phyloP scores from a whole-genome alignment of 2,888 invertebrate species.

The Parasteatoda lunata region DNA sequence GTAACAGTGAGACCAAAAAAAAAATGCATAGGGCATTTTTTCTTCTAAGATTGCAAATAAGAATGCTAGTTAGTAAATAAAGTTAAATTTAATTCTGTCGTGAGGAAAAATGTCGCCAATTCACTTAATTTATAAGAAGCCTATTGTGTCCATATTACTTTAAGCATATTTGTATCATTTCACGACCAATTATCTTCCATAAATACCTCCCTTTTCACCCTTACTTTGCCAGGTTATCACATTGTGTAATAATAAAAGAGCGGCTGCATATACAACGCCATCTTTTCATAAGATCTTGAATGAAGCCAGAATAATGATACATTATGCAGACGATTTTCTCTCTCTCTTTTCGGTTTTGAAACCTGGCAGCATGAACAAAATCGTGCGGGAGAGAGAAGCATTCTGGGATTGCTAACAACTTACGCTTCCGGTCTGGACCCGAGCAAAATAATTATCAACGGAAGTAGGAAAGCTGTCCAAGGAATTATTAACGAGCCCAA shows the following conservation, averaged over 20 bases:
- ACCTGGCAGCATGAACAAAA: conserved; percentile 25
- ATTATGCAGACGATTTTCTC: conserved; percentile 20
- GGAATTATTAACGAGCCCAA: conserved; percentile 63
- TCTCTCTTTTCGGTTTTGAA: conserved; percentile 19
- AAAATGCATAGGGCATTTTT: no score
- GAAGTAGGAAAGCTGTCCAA: conserved; percentile 46
- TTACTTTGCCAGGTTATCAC: conserved; percentile 24
- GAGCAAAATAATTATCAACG: conserved; percentile 65
- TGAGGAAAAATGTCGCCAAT: neutral
- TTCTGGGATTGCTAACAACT: conserved; percentile 61
- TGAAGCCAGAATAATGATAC: conserved; percentile 32
- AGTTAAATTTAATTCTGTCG: no score
- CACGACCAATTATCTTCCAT: conserved; percentile 18
- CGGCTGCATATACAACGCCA: conserved; percentile 20
- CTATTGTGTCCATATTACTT: conserved; percentile 22
- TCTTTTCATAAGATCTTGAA: conserved; percentile 37
- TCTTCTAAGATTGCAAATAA: no score
- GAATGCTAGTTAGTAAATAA: no score
- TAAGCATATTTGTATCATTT: conserved; percentile 19
- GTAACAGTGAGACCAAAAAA: no score
- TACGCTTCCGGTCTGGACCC: conserved; percentile 56
- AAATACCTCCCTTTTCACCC: conserved; percentile 14
- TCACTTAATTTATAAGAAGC: conserved; percentile 6
- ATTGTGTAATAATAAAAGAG: conserved; percentile 7
- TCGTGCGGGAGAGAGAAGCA: conserved; percentile 17